These are phyloP conservation scores for Samia ricini DNA, from an alignment of 1,140 invertebrate genomes.

Conservation along the genomic window DNA sequence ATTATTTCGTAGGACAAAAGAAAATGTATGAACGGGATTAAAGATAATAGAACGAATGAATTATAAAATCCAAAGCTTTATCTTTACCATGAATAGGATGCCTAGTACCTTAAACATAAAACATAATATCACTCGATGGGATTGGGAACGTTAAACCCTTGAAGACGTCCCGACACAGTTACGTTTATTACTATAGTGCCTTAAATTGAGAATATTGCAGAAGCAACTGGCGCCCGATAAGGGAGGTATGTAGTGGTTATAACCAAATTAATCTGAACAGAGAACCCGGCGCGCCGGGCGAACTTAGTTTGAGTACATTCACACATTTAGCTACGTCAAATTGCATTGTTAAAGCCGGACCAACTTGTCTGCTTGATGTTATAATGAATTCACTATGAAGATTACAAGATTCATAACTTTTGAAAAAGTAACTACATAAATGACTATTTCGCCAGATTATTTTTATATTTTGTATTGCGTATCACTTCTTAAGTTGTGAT, in stretches of 20 bases:
- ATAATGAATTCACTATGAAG: neutral
- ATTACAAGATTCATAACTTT: neutral
- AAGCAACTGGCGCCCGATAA: neutral
- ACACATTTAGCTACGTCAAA: slow-evolving; percentile 30
- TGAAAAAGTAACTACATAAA: neutral
- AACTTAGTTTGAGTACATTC: slow-evolving; percentile 26
- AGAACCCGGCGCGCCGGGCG: slow-evolving; percentile 2
- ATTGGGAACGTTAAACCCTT: neutral
- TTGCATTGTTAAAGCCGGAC: slow-evolving; percentile 30
- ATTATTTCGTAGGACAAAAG: no score
- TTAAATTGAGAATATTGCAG: neutral
- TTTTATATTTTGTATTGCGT: no score
- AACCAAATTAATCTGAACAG: slow-evolving; percentile 23
- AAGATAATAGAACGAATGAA: neutral
- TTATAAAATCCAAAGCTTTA: neutral
- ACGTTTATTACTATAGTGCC: neutral
- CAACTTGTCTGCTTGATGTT: neutral
- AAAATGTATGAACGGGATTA: neutral
- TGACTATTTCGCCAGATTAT: no score
- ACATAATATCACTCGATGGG: neutral
- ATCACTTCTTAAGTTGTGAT: no score
- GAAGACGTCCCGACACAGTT: neutral
- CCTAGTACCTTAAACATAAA: neutral
- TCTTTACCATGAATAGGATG: neutral
- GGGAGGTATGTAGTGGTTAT: slow-evolving; percentile 19